Percentiles rank a stretch among this genome's conserved stretches.
phyloP scores from a whole-genome alignment of 2,888 invertebrate species.

The Diarsia mendica region DNA sequence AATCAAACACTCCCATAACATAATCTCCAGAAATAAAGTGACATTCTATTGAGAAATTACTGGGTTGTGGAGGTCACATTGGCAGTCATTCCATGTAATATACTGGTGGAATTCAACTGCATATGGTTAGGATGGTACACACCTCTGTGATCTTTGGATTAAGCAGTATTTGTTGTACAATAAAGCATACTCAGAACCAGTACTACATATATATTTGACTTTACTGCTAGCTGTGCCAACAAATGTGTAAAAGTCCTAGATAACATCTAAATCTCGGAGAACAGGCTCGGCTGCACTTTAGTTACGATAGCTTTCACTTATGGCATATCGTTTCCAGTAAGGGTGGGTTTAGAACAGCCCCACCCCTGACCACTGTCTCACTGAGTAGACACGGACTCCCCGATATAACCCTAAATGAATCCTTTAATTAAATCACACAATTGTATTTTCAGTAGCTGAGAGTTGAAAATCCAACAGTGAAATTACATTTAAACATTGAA shows the following conservation, averaged over 20 bases:
- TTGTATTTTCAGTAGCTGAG: neutral
- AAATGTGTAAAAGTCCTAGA: neutral
- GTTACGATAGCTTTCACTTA: neutral
- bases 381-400: slow-evolving; percentile 56
- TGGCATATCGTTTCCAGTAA: slow-evolving; percentile 2
- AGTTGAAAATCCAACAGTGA: neutral
- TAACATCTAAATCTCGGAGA: neutral
- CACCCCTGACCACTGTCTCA: slow-evolving; percentile 28
- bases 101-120: neutral
- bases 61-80: neutral
- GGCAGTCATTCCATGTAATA: neutral
- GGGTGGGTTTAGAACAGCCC: slow-evolving; percentile 28
- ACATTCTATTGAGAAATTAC: neutral
- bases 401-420: neutral
- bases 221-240: neutral
- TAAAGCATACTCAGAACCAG: neutral
- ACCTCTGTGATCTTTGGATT: neutral
- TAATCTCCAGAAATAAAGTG: neutral
- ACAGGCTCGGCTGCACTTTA: slow-evolving; percentile 12
- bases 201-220: neutral
- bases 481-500: neutral
- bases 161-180: neutral
- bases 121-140: neutral
- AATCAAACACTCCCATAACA: neutral
- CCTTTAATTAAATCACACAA: neutral